Evolutionary conservation across 2,888 invertebrate genomes (phyloP).

Genomic region (Auanema sp.): DNA sequence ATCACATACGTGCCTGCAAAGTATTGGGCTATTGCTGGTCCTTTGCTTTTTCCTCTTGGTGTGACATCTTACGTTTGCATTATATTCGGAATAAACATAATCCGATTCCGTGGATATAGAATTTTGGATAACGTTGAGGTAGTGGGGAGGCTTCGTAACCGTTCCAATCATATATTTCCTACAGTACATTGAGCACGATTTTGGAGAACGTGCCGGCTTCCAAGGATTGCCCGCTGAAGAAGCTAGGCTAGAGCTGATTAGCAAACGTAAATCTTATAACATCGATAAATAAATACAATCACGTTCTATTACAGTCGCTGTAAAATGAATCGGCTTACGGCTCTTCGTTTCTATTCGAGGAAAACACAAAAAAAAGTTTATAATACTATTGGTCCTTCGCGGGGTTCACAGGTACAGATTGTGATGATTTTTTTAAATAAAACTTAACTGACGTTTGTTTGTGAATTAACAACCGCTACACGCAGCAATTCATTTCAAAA

Average conservation of each 20-base stretch:
- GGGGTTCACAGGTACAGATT: too few species aligned
- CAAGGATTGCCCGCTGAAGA: conserved; percentile 20
- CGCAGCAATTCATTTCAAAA: too few species aligned
- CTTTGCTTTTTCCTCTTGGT: conserved; percentile 35
- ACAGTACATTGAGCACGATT: conserved; percentile 39
- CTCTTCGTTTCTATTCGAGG: too few species aligned
- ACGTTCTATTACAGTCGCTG: too few species aligned
- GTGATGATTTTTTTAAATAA: too few species aligned
- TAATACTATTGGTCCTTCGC: too few species aligned
- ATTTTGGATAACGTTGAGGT: conserved; percentile 51
- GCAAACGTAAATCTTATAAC: conserved; percentile 12
- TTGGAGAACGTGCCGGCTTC: conserved; percentile 29
- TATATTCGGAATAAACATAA: conserved; percentile 46
- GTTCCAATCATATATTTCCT: not conserved
- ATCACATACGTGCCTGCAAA: conserved; percentile 61
- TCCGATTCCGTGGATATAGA: conserved; percentile 43
- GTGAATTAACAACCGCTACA: too few species aligned
- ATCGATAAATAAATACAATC: too few species aligned
- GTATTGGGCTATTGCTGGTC: conserved; percentile 55
- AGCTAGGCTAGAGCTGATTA: conserved; percentile 12
- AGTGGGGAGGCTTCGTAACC: too few species aligned
- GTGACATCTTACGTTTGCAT: conserved; percentile 39
- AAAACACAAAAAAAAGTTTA: too few species aligned
- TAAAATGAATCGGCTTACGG: too few species aligned
- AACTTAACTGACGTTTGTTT: too few species aligned